These are phyloP conservation scores for Palythoa grandiflora DNA, from an alignment of 92 coral and sea anemone genomes.

Conservation along the genomic window DNA sequence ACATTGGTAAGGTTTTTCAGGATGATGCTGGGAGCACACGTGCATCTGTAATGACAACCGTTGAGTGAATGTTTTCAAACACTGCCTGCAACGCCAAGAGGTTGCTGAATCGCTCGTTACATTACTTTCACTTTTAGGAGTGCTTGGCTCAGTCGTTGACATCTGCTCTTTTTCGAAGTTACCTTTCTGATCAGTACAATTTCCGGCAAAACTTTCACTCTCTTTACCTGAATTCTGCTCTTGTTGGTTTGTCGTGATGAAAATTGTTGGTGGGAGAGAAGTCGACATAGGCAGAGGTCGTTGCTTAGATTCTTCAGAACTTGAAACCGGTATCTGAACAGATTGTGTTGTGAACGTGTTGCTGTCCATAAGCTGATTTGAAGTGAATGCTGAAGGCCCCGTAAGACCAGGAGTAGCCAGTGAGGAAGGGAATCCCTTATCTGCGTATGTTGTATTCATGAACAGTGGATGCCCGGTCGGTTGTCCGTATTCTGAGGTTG, in stretches of 20 bases:
- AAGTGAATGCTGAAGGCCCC: not conserved
- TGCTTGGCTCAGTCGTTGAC: not conserved
- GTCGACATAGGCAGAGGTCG: constrained; percentile 9
- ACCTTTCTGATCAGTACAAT: not conserved
- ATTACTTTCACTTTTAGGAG: not conserved
- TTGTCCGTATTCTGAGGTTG: not conserved
- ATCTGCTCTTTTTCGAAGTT: not conserved
- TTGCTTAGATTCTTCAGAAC: not conserved
- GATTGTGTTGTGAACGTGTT: constrained; percentile 32
- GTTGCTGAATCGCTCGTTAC: constrained; percentile 70
- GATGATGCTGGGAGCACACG: constrained; percentile 86
- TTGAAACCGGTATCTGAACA: constrained; percentile 27
- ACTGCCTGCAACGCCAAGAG: constrained; percentile 93
- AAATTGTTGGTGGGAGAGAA: not conserved
- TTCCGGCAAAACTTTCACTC: not conserved
- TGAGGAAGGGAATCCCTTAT: not conserved
- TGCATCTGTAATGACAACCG: constrained; percentile 92
- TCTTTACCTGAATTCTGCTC: not conserved
- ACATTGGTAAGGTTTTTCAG: constrained; percentile 93
- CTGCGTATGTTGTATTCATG: not conserved
- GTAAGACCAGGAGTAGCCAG: not conserved
- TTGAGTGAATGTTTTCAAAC: constrained; percentile 92
- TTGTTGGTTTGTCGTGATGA: not conserved
- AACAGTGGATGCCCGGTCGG: not conserved
- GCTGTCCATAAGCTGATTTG: not conserved